Conservation (phyloP, 2,113 vertebrate genomes). For the Canis aureus region DNA sequence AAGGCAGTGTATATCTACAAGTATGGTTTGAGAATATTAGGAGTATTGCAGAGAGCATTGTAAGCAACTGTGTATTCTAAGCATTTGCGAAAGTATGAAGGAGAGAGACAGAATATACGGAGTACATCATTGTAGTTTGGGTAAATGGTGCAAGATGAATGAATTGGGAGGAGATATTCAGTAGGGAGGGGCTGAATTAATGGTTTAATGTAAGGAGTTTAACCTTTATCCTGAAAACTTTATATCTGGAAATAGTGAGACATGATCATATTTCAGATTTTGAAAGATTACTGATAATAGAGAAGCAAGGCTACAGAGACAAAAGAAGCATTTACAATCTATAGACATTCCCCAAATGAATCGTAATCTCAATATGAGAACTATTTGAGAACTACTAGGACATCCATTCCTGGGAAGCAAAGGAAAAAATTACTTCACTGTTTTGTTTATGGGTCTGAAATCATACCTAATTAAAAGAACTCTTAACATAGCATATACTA, state of each 20-base stretch:
- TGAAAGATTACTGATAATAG: background rate
- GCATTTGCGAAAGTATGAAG: background rate
- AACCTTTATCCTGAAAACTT: background rate
- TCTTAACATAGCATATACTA: conserved; percentile 59
- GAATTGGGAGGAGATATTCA: background rate
- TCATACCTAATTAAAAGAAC: conserved; percentile 72
- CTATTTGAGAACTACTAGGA: background rate
- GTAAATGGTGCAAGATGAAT: background rate
- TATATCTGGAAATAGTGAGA: background rate
- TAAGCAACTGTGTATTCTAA: background rate
- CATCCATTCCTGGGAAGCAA: conserved; percentile 54
- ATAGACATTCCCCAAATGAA: background rate
- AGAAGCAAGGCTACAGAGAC: background rate
- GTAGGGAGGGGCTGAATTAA: background rate
- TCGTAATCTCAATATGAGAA: background rate
- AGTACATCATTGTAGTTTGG: background rate
- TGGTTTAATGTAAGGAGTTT: background rate
- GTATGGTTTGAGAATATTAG: background rate
- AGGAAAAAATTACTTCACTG: conserved; percentile 55
- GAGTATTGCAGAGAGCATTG: background rate
- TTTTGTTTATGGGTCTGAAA: conserved; percentile 67
- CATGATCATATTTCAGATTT: background rate
- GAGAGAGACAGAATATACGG: background rate
- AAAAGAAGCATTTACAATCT: background rate
- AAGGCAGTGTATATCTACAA: background rate